Percentiles rank a stretch among this genome's conserved stretches.
These are phyloP conservation scores for Nibea albiflora DNA, from an alignment of 2,113 vertebrate genomes.

Conservation along the genomic window DNA sequence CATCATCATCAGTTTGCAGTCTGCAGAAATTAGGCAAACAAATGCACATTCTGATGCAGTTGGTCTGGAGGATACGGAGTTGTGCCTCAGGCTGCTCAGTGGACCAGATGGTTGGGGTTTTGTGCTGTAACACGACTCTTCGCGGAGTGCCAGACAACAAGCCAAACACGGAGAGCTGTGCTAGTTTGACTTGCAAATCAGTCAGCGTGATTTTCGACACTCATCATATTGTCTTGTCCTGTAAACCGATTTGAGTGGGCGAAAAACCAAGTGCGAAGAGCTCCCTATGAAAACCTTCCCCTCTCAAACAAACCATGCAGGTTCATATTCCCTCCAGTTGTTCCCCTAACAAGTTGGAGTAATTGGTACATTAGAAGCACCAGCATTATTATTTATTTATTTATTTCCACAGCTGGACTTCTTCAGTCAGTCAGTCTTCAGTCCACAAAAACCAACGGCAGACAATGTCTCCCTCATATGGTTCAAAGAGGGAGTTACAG, in stretches of 20 bases:
- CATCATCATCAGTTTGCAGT: background rate
- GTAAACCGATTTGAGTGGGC: background rate
- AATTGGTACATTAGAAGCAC: background rate
- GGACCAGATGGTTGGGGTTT: slow-evolving; percentile 47
- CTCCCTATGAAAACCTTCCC: background rate
- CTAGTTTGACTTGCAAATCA: slow-evolving; percentile 53
- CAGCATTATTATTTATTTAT: too few relatives aligned
- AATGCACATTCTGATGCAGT: background rate
- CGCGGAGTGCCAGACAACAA: slow-evolving; percentile 11
- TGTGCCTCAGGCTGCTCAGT: slow-evolving; percentile 13
- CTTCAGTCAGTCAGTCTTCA: background rate
- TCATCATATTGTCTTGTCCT: slow-evolving; percentile 34
- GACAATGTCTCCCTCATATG: slow-evolving; percentile 63
- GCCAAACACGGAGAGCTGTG: slow-evolving; percentile 5
- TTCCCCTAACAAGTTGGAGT: background rate
- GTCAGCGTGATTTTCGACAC: slow-evolving; percentile 27
- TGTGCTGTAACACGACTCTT: slow-evolving; percentile 30
- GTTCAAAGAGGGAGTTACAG: background rate
- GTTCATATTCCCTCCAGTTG: background rate
- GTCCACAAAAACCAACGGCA: background rate
- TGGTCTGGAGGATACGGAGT: background rate
- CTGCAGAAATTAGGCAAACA: background rate
- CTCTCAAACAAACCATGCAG: background rate
- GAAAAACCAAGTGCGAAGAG: background rate
- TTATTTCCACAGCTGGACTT: background rate